Evolutionary conservation across 2,113 vertebrate genomes (phyloP).

Genomic region (Galbula dea): DNA sequence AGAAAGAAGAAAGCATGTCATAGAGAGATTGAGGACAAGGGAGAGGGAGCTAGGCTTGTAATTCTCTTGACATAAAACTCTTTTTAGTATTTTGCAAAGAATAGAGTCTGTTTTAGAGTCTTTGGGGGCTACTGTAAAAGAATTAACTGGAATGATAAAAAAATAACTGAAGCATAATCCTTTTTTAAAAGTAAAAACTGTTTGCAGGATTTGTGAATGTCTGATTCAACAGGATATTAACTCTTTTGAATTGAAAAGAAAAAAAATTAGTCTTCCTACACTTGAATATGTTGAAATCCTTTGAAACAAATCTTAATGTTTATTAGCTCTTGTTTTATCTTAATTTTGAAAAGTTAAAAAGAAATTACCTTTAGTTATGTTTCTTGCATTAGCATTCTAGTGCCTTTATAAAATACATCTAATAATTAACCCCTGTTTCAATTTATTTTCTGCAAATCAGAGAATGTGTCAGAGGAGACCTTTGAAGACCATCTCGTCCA

Average conservation of each 20-base stretch:
- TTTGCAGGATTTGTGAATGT: background rate
- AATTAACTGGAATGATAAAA: background rate
- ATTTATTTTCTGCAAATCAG: background rate
- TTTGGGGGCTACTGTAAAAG: background rate
- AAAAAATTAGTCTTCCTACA: background rate
- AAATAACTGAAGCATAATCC: background rate
- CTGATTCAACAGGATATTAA: background rate
- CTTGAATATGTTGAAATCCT: background rate
- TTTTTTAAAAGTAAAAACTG: background rate
- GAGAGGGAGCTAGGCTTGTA: background rate
- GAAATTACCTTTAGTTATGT: background rate
- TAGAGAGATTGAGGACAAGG: background rate
- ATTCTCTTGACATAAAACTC: background rate
- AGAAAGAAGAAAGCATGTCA: background rate
- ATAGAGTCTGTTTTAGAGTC: background rate
- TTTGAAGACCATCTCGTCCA: background rate
- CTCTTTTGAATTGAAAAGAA: background rate
- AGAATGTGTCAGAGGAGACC: background rate
- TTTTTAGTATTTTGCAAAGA: constrained; percentile 11
- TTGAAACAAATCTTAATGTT: background rate
- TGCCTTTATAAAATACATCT: background rate
- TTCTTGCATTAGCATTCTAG: background rate
- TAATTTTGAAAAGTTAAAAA: background rate
- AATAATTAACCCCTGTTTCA: background rate
- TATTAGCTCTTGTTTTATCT: background rate